Conservation (phyloP, 2,888 invertebrate species). For the Hyposoter dolosus region DNA sequence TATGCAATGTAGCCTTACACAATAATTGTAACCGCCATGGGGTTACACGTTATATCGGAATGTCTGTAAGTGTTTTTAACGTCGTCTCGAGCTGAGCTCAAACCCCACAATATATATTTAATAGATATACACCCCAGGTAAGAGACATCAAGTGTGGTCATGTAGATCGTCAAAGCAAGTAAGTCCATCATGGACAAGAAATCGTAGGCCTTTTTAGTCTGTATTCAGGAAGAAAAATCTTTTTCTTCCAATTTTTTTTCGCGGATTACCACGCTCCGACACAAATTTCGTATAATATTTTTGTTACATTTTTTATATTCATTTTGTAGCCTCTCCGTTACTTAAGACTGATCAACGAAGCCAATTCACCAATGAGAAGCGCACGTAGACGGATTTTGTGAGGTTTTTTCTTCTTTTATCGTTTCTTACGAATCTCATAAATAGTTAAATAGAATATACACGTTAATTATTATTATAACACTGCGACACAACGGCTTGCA, state of each 20-base stretch:
- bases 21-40: constrained; percentile 71
- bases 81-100: constrained; percentile 49
- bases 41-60: constrained; percentile 81
- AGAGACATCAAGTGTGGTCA: constrained; percentile 58
- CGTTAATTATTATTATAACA: constrained; percentile 69
- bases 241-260: constrained; percentile 16
- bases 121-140: constrained; percentile 16
- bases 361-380: constrained; percentile 42
- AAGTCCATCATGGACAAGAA: constrained; percentile 60
- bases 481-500: constrained; percentile 74
- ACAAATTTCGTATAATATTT: constrained; percentile 35
- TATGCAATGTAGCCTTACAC: constrained; percentile 65
- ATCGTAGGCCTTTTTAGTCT: constrained; percentile 61
- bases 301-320: constrained; percentile 18
- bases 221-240: constrained; percentile 45
- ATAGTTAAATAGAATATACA: constrained; percentile 68
- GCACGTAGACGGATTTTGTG: constrained; percentile 35
- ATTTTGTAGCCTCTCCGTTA: constrained; percentile 13
- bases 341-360: constrained; percentile 51
- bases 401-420: constrained; percentile 23
- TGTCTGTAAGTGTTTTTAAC: constrained; percentile 79
- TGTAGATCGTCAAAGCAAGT: constrained; percentile 58
- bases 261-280: constrained; percentile 30
- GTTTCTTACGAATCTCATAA: constrained; percentile 63
- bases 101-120: constrained; percentile 38